These are phyloP conservation scores for Arnoldichthys spilopterus DNA, from an alignment of 2,797 vertebrate species.

Conservation along the genomic window DNA sequence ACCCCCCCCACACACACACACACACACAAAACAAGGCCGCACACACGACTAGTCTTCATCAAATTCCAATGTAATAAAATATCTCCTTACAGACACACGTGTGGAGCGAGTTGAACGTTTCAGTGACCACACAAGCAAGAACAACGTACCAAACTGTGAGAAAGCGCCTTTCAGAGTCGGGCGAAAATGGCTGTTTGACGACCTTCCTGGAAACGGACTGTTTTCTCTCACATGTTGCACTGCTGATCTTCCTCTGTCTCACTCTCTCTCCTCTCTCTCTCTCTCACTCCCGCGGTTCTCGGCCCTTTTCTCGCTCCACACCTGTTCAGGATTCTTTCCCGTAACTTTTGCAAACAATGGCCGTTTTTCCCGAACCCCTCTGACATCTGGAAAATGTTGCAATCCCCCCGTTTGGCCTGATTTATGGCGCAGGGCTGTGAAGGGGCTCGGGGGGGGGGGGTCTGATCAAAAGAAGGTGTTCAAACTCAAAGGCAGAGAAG, in stretches of 20 bases:
- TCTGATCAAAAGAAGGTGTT: slow-evolving; percentile 14
- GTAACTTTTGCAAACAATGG: slow-evolving; percentile 67
- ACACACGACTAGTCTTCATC: no score
- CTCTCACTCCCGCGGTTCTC: no score
- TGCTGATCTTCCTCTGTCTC: background rate
- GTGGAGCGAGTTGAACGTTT: background rate
- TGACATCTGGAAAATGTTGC: slow-evolving; percentile 78
- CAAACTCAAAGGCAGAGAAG: slow-evolving; percentile 44
- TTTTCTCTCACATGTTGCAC: no score
- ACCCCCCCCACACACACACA: no score
- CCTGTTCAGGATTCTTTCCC: slow-evolving; percentile 75
- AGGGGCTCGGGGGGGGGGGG: slow-evolving; percentile 40
- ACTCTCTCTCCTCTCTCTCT: slow-evolving; percentile 32
- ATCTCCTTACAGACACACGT: background rate
- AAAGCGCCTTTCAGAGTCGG: background rate
- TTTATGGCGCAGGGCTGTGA: slow-evolving; percentile 68
- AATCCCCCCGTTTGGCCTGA: slow-evolving; percentile 56
- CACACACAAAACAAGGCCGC: no score
- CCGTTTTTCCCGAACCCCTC: slow-evolving; percentile 62
- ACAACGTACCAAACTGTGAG: background rate
- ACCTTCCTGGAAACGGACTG: slow-evolving; percentile 24
- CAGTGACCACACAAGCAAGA: no score
- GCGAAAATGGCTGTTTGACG: background rate
- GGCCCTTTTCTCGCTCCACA: slow-evolving; percentile 60
- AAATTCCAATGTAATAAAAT: no score